Evolutionary conservation across 2,888 invertebrate genomes (phyloP), one percentile per base, ranked within the genome.

Genomic region (Pyrrhosoma nymphula): DNA sequence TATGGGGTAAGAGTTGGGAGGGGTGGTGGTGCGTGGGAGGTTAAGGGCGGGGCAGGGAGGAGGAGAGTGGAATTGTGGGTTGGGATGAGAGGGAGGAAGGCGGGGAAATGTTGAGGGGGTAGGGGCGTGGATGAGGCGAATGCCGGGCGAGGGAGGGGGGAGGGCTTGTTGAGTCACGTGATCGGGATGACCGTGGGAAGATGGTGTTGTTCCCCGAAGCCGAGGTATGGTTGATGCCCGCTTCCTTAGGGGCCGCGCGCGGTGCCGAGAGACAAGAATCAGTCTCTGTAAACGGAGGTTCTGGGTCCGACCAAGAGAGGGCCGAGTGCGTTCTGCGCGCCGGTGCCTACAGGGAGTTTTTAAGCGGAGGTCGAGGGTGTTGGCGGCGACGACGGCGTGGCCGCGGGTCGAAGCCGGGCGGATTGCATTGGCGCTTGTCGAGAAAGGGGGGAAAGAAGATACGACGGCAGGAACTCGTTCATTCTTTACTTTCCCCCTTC

Each of bases 131-230:
- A 47, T 47, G 47, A 47, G 47, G 47, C 47, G 47, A 60, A 91
- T 30, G 35, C 63, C 69, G 75, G 69, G 69, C 23, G 93, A 47
- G 69, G 35, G 35, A 26, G 69, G 69, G 63, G 35, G 47, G 60
- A n/a, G 91, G 35, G 93, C 93, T 93, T 63, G 93, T 93, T 93
- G 93, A 63, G 93, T 93, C 93, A 93, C 93, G 93, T 93, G 93
- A 93, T 69, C 69, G 47, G 69, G 93, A 93, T 93, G 93, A 93
- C 93, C 93, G 93, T 93, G 93, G 93, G 93, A 93, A 93, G 93
- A 93, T 93, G 93, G 93, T 93, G 93, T 93, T 63, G 63, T 69
- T 63, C 69, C 69, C 93, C 26, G 93, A 91, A 39, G 91, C 63
- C 90, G 60, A 60, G 60, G 60, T 60, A 60, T 60, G 60, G 56